These are phyloP conservation scores for Crocodylus rhombifer DNA, from an alignment of 2,797 vertebrate genomes.

Conservation along the genomic window DNA sequence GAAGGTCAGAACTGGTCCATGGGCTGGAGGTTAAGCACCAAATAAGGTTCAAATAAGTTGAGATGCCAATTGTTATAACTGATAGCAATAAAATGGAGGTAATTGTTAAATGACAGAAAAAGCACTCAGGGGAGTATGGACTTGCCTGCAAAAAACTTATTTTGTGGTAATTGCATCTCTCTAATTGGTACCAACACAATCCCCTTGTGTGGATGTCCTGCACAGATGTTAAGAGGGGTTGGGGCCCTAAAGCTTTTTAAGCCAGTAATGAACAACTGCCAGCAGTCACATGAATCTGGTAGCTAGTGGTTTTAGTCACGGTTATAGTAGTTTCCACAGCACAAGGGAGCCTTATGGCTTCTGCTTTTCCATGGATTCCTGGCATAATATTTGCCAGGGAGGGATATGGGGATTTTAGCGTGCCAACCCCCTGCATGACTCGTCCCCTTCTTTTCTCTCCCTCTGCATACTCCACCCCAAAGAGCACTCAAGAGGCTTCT, in stretches of 20 bases:
- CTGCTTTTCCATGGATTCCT: neutral
- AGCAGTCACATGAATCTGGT: neutral
- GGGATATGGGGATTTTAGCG: neutral
- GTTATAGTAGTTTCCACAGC: neutral
- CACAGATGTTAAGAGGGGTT: neutral
- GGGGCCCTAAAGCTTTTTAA: neutral
- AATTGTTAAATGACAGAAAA: neutral
- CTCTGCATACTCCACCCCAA: neutral
- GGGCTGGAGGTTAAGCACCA: too few relatives aligned
- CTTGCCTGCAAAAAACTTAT: neutral
- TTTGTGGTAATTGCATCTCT: neutral
- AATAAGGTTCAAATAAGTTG: neutral
- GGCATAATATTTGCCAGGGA: neutral
- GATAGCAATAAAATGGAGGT: neutral
- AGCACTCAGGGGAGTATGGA: neutral
- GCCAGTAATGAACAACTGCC: neutral
- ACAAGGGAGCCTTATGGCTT: too few relatives aligned
- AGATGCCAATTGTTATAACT: neutral
- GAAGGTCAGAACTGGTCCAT: too few relatives aligned
- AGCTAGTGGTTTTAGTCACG: too few relatives aligned
- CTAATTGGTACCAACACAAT: neutral
- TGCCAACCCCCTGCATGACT: too few relatives aligned
- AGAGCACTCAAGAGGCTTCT: neutral
- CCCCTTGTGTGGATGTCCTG: neutral
- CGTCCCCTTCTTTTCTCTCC: neutral